These are phyloP conservation scores for Chrysolina americana DNA, from an alignment of 2,888 invertebrate genomes.

Conservation along the genomic window DNA sequence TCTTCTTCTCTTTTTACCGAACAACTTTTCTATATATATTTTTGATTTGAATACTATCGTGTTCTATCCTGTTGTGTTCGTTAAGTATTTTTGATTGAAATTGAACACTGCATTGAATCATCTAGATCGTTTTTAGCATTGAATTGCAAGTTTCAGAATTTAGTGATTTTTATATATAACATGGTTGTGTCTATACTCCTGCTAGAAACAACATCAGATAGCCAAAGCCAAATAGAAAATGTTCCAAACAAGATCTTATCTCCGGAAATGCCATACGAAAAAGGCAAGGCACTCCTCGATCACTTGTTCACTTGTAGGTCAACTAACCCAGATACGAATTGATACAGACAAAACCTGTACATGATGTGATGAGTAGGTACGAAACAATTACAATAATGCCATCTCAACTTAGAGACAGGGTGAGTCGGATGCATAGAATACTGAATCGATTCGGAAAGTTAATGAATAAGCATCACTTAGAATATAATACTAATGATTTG, in stretches of 20 bases:
- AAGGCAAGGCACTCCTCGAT: conserved; percentile 22
- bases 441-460: not conserved
- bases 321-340: conserved; percentile 7
- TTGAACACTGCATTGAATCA: too few relatives aligned
- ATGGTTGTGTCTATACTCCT: too few relatives aligned
- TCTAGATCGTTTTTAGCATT: too few relatives aligned
- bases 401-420: not conserved
- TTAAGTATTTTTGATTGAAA: too few relatives aligned
- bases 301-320: conserved; percentile 5
- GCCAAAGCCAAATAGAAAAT: conserved; percentile 7
- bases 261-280: conserved; percentile 10
- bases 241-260: conserved; percentile 12
- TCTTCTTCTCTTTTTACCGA: too few relatives aligned
- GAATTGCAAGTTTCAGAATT: too few relatives aligned
- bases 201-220: not conserved
- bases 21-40: too few relatives aligned
- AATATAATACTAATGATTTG: too few relatives aligned
- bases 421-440: not conserved
- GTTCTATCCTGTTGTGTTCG: too few relatives aligned
- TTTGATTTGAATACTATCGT: too few relatives aligned
- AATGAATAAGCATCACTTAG: too few relatives aligned
- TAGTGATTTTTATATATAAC: too few relatives aligned
- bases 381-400: not conserved
- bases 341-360: not conserved
- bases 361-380: conserved; percentile 8